Conservation (phyloP, 2,113 vertebrate genomes). For the Hippopotamus amphibius region DNA sequence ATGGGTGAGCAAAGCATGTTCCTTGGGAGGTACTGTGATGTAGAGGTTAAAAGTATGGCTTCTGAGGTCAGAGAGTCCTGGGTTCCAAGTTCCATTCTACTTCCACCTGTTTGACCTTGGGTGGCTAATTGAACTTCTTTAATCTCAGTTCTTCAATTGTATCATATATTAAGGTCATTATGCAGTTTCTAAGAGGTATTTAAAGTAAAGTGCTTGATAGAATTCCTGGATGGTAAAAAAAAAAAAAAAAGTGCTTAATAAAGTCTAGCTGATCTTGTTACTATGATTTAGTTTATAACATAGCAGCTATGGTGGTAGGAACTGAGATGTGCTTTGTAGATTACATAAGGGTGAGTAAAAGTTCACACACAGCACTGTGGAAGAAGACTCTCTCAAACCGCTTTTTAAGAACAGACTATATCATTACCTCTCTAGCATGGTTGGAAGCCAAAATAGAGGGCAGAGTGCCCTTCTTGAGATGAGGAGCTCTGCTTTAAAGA, state of each 20-base stretch:
- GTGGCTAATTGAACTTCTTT: background rate
- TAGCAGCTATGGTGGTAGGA: background rate
- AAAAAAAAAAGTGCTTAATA: background rate
- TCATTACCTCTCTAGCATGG: background rate
- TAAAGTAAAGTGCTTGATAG: background rate
- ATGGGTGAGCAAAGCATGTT: background rate
- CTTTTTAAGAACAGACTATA: background rate
- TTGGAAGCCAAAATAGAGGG: background rate
- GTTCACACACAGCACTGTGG: too few species aligned
- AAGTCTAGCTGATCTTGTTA: background rate
- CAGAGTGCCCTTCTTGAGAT: background rate
- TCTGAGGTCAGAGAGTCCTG: background rate
- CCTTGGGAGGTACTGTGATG: background rate
- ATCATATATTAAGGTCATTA: background rate
- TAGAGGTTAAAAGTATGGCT: background rate
- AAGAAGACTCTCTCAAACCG: background rate
- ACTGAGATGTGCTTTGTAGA: background rate
- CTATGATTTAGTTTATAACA: background rate
- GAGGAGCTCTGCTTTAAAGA: background rate
- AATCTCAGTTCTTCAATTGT: background rate
- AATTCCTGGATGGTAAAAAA: background rate
- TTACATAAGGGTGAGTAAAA: background rate
- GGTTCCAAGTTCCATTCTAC: background rate
- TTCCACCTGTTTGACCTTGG: background rate
- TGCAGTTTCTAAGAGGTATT: background rate